Conservation (phyloP, 2,888 invertebrate genomes). For the Ypsolopha scabrella region DNA sequence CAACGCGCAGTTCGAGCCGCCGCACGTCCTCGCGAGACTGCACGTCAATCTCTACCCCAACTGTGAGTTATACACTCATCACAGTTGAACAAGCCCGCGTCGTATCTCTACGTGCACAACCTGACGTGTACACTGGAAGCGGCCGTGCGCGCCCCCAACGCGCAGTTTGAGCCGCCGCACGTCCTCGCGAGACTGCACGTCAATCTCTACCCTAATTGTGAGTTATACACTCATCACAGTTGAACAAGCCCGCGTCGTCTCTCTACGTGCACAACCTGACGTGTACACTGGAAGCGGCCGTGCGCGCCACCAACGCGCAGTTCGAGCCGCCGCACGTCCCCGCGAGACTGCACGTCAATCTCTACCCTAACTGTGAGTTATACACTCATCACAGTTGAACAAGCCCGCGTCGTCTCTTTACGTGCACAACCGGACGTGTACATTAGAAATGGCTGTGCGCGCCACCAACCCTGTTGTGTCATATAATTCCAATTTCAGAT, state of each 20-base stretch:
- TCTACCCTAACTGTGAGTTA: conserved; percentile 59
- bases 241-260: conserved; percentile 76
- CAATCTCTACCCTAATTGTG: conserved; percentile 70
- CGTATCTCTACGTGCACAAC: conserved; percentile 82
- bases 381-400: too few relatives aligned
- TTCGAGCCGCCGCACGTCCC: conserved; percentile 93
- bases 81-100: too few relatives aligned
- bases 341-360: conserved; percentile 85
- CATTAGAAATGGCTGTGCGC: too few relatives aligned
- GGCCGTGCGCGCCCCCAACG: conserved; percentile 91
- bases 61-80: conserved; percentile 27
- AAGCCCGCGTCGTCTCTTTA: too few relatives aligned
- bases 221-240: too few relatives aligned
- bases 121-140: conserved; percentile 87
- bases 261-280: conserved; percentile 91
- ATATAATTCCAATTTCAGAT: too few relatives aligned
- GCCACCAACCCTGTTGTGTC: too few relatives aligned
- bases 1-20: conserved; percentile 93
- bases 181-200: conserved; percentile 91
- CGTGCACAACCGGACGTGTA: too few relatives aligned
- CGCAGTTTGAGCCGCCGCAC: conserved; percentile 93
- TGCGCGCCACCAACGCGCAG: conserved; percentile 93
- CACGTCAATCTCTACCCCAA: conserved; percentile 80
- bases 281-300: conserved; percentile 85
- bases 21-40: conserved; percentile 88